phyloP scores from a whole-genome alignment of 2,797 vertebrate genomes.

The Heliangelus exortis region DNA sequence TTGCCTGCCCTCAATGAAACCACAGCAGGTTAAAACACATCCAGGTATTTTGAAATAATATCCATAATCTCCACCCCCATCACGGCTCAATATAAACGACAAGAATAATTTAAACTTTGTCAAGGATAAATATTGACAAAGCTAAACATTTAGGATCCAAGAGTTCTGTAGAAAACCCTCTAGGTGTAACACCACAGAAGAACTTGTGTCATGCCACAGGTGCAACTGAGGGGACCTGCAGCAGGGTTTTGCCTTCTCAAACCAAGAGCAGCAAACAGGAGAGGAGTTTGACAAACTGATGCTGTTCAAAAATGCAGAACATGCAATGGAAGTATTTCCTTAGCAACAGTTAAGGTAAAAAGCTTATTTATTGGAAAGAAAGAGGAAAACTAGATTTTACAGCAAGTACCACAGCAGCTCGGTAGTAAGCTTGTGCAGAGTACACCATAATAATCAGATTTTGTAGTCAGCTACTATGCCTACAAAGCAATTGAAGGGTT shows the following conservation, averaged over 20 bases:
- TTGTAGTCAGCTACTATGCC: not conserved
- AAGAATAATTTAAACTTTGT: not conserved
- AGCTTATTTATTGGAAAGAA: not conserved
- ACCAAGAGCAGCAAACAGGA: rapidly evolving
- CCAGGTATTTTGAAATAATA: not conserved
- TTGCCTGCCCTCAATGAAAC: rapidly evolving
- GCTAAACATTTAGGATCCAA: not conserved
- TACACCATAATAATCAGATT: not conserved
- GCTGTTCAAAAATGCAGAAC: not conserved
- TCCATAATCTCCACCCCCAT: not conserved
- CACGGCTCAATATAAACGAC: rapidly evolving
- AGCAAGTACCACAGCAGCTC: not conserved
- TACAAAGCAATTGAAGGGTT: not conserved
- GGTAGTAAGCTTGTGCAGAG: not conserved
- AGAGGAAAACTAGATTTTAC: not conserved
- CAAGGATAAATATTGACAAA: not conserved
- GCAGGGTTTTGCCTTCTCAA: not conserved
- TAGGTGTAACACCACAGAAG: not conserved
- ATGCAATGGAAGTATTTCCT: not conserved
- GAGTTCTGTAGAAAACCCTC: not conserved
- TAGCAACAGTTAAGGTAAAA: not conserved
- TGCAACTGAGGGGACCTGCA: rapidly evolving
- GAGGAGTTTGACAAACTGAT: not conserved
- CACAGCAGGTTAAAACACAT: not conserved
- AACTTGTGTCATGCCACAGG: rapidly evolving